Evolutionary conservation across 2,113 vertebrate species (phyloP), one percentile per base, ranked within the genome.

Genomic region (Rana temporaria): DNA sequence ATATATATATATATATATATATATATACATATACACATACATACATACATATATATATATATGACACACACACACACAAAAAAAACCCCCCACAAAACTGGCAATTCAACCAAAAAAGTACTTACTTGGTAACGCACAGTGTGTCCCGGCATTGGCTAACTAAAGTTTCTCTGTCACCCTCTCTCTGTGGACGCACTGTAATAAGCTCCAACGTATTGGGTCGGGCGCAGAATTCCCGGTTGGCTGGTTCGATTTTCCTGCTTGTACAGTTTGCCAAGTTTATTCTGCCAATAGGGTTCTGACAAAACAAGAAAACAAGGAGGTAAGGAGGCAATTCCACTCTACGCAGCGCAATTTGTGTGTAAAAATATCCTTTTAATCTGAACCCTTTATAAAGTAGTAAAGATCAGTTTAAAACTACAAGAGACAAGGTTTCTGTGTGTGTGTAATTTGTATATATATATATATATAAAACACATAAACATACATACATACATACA

Each of bases 91-190:
- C 42, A 48, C 42, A 12, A 48, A 48, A 11, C 11, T 12, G 42
- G 42, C 12, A 48, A 2, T 12, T 11, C 1, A 48, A 12, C 1
- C 9, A 11, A 62, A 63, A 32, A 15, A 16, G 26, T 65, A 91
- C 97, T 91, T 89, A 99, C 98, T 95, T 99, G 63, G 98, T 99
- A 84, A 99, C 97, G 91, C 97, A 99, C 82, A 98, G 94, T 0
- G 96, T 97, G 81, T 98, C 94, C 73, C 90, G 92, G 87, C 97
- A 99, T 17, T 96, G 96, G 85, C 96, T 98, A 86, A 99, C 97
- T 0, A 99, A 94, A 0, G 98, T 99, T 89, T 99, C 97, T 70
- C 87, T 89, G 88, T 99, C 98, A 12, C 97, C 95, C 18, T 98
- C 96, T 82, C 93, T 92, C 69, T 97, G 96, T 0, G 98, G 96